Percentiles rank a stretch among this genome's conserved stretches.
Conservation (phyloP, 2,797 vertebrate species). For the Peromyscus eremicus region DNA sequence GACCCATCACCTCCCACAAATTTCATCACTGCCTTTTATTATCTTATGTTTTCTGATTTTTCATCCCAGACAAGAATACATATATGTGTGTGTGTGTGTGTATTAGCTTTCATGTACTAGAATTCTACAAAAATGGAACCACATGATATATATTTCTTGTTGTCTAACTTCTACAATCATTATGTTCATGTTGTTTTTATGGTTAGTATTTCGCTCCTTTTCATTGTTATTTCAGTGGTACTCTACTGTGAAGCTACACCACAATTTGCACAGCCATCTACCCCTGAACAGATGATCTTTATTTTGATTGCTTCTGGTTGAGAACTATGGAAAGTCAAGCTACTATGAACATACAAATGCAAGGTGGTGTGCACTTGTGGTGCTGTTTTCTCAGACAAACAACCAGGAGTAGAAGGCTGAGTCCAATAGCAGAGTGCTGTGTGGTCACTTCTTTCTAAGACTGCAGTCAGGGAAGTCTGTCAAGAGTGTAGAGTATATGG, state of each 20-base stretch:
- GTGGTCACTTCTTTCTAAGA: background rate
- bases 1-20: background rate
- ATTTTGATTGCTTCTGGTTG: slow-evolving; percentile 24
- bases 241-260: background rate
- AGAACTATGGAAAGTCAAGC: background rate
- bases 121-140: slow-evolving; percentile 28
- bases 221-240: background rate
- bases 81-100: too few relatives aligned
- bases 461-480: slow-evolving; percentile 11
- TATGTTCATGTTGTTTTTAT: background rate
- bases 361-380: background rate
- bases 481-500: background rate
- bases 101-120: background rate
- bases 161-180: background rate
- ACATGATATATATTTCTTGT: background rate
- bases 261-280: background rate
- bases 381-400: slow-evolving; percentile 30
- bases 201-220: background rate
- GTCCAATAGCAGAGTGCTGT: background rate
- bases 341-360: background rate
- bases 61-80: background rate
- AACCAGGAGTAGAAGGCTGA: background rate
- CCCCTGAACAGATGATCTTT: background rate
- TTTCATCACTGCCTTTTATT: slow-evolving; percentile 21
- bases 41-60: background rate